Evolutionary conservation across 64 coral and sea anemone species (phyloP), one percentile per base, ranked within the genome.

Genomic region (Anthopleura sola): DNA sequence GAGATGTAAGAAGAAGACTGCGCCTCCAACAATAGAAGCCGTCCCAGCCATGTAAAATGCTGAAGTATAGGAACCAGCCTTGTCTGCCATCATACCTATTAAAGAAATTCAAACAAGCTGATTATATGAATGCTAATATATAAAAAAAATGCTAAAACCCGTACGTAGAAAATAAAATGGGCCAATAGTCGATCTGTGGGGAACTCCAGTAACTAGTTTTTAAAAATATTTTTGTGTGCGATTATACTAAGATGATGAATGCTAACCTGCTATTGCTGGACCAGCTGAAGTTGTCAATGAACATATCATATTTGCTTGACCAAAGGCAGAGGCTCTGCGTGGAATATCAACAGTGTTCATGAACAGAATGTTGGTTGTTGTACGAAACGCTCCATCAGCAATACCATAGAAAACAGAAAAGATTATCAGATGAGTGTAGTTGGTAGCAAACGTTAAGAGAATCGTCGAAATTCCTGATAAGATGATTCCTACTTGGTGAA

Each of bases 271-370:
- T 5, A 62, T n/a, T n/a, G 58, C 58, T 23, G 58, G 58, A 11
- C 58, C 24, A n/a, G 58, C 58, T 26, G 58, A 5, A 26, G n/a
- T 62, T 2, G 58, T 31, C 18, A 90, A 29, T 29, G 89, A 85
- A 6, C 1, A 3, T n/a, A 90, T n/a, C 53, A 40, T 60, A 7
- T 78, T 85, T 21, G 74, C 89, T 83, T 85, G 68, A 8, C 89
- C 89, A 86, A 90, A 90, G 6, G 89, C 89, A 6, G 83, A 85
- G n/a, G 89, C 49, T 79, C 51, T 86, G 26, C 83, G 81, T 33
- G 40, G 21, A 9, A 78, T 34, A 40, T 90, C 89, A 36, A 90
- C 89, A 39, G 78, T 85, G 49, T 74, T 90, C 75, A 90, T 85
- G 49, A 85, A 66, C 26, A 90, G 21, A 1, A 90, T 74, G 54